phyloP scores from a whole-genome alignment of 1,140 invertebrate genomes.

The Magallana angulata region DNA sequence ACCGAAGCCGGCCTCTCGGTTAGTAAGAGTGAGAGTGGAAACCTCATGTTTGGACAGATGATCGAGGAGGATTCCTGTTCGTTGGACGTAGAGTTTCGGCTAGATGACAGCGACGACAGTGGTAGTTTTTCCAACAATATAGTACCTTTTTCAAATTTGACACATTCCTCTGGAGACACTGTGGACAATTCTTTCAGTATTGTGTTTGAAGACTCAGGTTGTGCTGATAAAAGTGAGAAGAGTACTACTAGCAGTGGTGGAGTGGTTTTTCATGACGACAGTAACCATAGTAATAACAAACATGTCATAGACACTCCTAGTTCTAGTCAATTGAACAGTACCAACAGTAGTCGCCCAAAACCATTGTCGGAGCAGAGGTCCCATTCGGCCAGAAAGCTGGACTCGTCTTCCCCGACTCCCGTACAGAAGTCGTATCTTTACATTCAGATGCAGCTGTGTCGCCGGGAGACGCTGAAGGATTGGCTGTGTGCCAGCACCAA shows the following conservation, averaged over 20 bases:
- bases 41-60: background rate
- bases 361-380: background rate
- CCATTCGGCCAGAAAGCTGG: background rate
- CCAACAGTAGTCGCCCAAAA: background rate
- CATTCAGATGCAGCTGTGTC: slow-evolving; percentile 98
- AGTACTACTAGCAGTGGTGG: slow-evolving; percentile 56
- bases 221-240: slow-evolving; percentile 66
- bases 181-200: slow-evolving; percentile 79
- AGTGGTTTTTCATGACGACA: slow-evolving; percentile 38
- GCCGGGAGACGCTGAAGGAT: slow-evolving; percentile 91
- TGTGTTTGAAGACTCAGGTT: slow-evolving; percentile 81
- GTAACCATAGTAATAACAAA: background rate
- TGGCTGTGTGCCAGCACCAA: slow-evolving; percentile 85
- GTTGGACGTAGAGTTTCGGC: slow-evolving; percentile 58
- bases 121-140: slow-evolving; percentile 53
- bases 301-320: slow-evolving; percentile 44
- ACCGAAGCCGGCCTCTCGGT: slow-evolving; percentile 44
- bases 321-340: background rate
- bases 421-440: slow-evolving; percentile 87
- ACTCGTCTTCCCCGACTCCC: background rate
- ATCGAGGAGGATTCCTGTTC: slow-evolving; percentile 79
- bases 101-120: slow-evolving; percentile 51
- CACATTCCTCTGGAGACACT: background rate
- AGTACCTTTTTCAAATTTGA: slow-evolving; percentile 43
- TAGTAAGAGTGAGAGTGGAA: background rate